These are phyloP conservation scores for Erynnis tages DNA, from an alignment of 2,888 invertebrate genomes.

Conservation along the genomic window DNA sequence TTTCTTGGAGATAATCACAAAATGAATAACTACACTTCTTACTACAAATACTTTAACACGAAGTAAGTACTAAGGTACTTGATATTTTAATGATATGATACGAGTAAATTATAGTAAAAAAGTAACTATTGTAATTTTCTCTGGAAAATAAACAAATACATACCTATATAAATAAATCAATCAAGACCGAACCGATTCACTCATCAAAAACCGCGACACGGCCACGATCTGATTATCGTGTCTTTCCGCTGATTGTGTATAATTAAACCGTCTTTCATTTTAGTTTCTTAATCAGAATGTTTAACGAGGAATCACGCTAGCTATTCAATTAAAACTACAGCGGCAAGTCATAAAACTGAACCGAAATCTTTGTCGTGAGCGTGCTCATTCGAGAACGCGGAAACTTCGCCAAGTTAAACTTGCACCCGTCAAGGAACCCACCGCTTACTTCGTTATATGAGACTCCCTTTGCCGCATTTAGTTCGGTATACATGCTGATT, in stretches of 20 bases:
- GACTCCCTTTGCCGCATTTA: not conserved
- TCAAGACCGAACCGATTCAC: not conserved
- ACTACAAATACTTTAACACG: no score
- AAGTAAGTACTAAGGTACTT: no score
- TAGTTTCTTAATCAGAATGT: slow-evolving; percentile 23
- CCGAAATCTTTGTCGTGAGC: slow-evolving; percentile 53
- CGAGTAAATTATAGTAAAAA: no score
- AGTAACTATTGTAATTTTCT: no score
- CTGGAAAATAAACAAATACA: no score
- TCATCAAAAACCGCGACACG: not conserved
- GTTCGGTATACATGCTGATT: no score
- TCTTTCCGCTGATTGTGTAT: slow-evolving; percentile 8
- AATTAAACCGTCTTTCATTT: slow-evolving; percentile 22
- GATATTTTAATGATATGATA: no score
- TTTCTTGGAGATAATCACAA: no score
- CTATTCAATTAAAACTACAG: slow-evolving; percentile 59
- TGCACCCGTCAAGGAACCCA: slow-evolving; percentile 40
- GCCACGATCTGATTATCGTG: not conserved
- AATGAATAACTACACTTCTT: no score
- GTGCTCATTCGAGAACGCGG: slow-evolving; percentile 46
- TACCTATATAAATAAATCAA: no score
- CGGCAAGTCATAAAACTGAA: slow-evolving; percentile 58
- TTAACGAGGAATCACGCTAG: slow-evolving; percentile 29
- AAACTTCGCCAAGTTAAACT: slow-evolving; percentile 49
- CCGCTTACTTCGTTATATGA: not conserved